Evolutionary conservation across 1,140 invertebrate species (phyloP).

Genomic region (Drosophila navojoa): DNA sequence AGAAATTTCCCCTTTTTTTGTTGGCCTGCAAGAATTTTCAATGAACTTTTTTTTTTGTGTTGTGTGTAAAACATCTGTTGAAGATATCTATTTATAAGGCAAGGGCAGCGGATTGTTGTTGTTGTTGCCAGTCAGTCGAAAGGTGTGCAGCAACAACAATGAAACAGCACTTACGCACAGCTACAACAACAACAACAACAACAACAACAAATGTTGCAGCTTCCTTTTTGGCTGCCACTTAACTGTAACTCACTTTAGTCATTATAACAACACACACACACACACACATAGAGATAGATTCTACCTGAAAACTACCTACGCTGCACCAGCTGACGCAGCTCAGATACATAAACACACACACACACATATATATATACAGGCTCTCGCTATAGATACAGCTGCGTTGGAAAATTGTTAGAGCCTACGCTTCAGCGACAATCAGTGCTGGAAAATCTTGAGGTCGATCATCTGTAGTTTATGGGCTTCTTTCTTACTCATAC

Average conservation of each 20-base stretch:
- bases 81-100: constrained; percentile 44
- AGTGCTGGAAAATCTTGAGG: constrained; percentile 74
- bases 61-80: constrained; percentile 74
- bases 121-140: constrained; percentile 59
- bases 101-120: constrained; percentile 22
- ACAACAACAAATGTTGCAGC: constrained; percentile 66
- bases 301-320: constrained; percentile 73
- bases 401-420: constrained; percentile 52
- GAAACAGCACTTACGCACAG: constrained; percentile 68
- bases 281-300: constrained; percentile 18
- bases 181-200: constrained; percentile 24
- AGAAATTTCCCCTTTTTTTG: constrained; percentile 7
- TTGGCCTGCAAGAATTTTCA: constrained; percentile 11
- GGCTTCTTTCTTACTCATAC: constrained; percentile 51
- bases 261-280: constrained; percentile 33
- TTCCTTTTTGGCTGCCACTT: constrained; percentile 79
- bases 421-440: constrained; percentile 51
- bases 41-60: constrained; percentile 45
- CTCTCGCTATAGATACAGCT: constrained; percentile 17
- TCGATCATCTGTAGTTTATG: constrained; percentile 82
- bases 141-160: constrained; percentile 71
- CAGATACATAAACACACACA: constrained; percentile 10
- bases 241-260: constrained; percentile 76
- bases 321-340: constrained; percentile 46
- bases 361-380: not conserved